Evolutionary conservation across 2,797 vertebrate genomes (phyloP).

Genomic region (Acanthopagrus latus): DNA sequence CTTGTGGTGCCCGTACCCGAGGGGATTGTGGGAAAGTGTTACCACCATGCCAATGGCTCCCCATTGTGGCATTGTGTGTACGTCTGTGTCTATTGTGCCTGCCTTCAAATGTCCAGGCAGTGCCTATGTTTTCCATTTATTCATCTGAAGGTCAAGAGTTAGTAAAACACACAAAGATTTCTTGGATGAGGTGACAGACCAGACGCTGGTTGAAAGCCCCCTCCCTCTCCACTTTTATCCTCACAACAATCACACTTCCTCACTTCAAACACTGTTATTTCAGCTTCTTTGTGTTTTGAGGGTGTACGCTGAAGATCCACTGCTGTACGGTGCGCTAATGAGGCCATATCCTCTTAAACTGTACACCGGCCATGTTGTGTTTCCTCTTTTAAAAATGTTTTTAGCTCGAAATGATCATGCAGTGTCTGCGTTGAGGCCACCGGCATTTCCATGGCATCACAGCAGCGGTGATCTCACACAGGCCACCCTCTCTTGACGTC

Average conservation of each 20-base stretch:
- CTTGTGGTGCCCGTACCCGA: conserved; percentile 33
- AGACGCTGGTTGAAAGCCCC: conserved; percentile 30
- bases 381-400: conserved; percentile 8
- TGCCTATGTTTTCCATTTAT: conserved; percentile 60
- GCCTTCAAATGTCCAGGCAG: conserved; percentile 26
- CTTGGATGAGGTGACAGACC: conserved; percentile 34
- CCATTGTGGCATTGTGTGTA: conserved; percentile 66
- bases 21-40: conserved; percentile 69
- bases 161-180: conserved; percentile 50
- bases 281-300: conserved; percentile 77
- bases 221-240: conserved; percentile 56
- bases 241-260: conserved; percentile 78
- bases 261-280: conserved; percentile 80
- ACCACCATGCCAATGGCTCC: conserved; percentile 35
- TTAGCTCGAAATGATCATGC: conserved; percentile 32
- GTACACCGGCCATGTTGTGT: conserved; percentile 22
- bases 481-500: conserved; percentile 71
- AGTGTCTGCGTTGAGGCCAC: conserved; percentile 37
- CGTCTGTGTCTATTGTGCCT: conserved; percentile 33
- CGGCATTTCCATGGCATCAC: conserved; percentile 72
- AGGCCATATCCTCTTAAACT: conserved; percentile 56
- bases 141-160: conserved; percentile 69
- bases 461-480: conserved; percentile 60
- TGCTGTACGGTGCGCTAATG: conserved; percentile 22
- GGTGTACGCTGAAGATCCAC: conserved; percentile 32